Evolutionary conservation across 2,797 vertebrate genomes (phyloP), one percentile per base, ranked within the genome.

Genomic region (Vireo griseus): DNA sequence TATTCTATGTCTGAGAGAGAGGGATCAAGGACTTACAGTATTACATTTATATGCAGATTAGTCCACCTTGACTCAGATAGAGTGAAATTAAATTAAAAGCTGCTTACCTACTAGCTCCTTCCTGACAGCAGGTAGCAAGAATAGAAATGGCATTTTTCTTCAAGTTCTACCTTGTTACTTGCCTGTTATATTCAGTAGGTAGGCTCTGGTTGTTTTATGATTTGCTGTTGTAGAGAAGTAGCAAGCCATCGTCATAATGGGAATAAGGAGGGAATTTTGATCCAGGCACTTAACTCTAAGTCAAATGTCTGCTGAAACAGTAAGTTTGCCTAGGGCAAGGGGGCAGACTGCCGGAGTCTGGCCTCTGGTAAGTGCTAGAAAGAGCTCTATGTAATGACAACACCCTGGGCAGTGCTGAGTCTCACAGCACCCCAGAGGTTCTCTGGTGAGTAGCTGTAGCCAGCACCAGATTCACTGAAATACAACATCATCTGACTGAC

Each of bases 61-160:
- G 14, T 55, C 69, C 72, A 95, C 61, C 45, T 72, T 75, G 47
- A 71, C 47, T 88, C 45, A 47, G 67, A 42, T 1, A 20, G 67
- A 74, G 18, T 22, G 31, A 94, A 90, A 90, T 62, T 29, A 84
- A 88, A 92, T 83, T 83, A 77, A 90, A 91, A 94, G 39, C 72
- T 94, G 65, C 52, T 88, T 90, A 92, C 31, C 22, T 51, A 44
- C 40, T 80, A 58, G 57, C 45, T 88, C 29, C 45, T 82, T 88
- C 45, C 75, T 80, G 57, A 80, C 37, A 83, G 45, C 52, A 71
- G 65, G 42, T 59, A 65, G 19, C 24, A 67, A 58, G 52, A 66
- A 40, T 29, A 88, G 61, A 68, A 91, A 75, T 2, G 5, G 39
- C n/a, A 73, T 84, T 65, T 35, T 94, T 35, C 29, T 74, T 88